phyloP scores from a whole-genome alignment of 2,888 invertebrate species.

The Archips xylosteana region DNA sequence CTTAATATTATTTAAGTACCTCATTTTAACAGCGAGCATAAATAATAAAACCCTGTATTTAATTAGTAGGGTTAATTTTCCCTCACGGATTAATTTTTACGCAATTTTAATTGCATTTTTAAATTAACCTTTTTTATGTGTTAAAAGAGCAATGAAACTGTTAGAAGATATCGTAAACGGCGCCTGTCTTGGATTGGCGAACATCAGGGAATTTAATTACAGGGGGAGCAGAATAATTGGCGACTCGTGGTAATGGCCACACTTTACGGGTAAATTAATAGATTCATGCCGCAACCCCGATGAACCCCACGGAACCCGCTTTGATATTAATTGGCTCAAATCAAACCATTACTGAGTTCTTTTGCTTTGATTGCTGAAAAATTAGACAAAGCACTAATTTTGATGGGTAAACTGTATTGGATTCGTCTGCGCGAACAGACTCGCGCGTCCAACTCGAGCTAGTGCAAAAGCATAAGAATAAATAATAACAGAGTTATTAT shows the following conservation, averaged over 20 bases:
- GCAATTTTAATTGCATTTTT: conserved; percentile 21
- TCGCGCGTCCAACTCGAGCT: too few species aligned
- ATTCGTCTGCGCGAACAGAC: not conserved
- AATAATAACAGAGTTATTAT: too few species aligned
- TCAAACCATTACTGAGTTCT: conserved; percentile 55
- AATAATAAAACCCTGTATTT: not conserved
- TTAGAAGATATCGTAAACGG: conserved; percentile 80
- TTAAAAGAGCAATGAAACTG: conserved; percentile 77
- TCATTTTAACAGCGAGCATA: not conserved
- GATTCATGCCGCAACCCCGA: conserved; percentile 71
- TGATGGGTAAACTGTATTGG: not conserved
- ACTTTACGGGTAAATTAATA: conserved; percentile 81
- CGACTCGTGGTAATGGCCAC: conserved; percentile 75
- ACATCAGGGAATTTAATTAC: conserved; percentile 83
- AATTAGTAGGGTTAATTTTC: not conserved
- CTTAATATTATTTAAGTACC: not conserved
- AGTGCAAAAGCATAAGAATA: too few species aligned
- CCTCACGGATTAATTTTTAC: conserved; percentile 16
- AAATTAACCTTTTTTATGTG: conserved; percentile 48
- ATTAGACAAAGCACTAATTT: not conserved
- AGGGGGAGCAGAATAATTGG: conserved; percentile 80
- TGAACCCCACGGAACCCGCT: conserved; percentile 65
- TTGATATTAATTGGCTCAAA: conserved; percentile 75
- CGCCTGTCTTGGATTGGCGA: conserved; percentile 80
- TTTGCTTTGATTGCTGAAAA: not conserved